Evolutionary conservation across 1,140 invertebrate genomes (phyloP).

Genomic region (Monochamus saltuarius): DNA sequence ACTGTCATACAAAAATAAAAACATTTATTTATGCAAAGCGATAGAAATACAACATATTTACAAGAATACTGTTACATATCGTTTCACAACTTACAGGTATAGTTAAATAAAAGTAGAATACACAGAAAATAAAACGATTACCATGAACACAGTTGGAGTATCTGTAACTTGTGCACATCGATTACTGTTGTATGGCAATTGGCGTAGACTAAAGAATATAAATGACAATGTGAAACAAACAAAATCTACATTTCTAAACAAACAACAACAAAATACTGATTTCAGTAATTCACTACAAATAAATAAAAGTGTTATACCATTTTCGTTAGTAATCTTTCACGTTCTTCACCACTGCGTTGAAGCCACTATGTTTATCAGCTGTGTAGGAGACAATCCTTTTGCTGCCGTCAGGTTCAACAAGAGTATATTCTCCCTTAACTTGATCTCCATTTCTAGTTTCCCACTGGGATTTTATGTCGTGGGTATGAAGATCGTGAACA

Average conservation of each 20-base stretch:
- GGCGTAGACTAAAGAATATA: conserved; percentile 8
- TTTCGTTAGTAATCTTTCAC: conserved; percentile 14
- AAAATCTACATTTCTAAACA: conserved; percentile 22
- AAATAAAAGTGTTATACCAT: conserved; percentile 1
- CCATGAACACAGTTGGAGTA: conserved; percentile 29
- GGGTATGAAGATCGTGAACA: conserved; percentile 38
- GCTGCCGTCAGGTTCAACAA: conserved; percentile 53
- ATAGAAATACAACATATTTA: conserved; percentile 19
- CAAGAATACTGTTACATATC: conserved; percentile 18
- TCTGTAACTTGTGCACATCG: conserved; percentile 16
- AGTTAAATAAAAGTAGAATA: conserved; percentile 22
- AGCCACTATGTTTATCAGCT: conserved; percentile 59
- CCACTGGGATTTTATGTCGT: conserved; percentile 41
- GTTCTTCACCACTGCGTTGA: conserved; percentile 61
- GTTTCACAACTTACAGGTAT: conserved; percentile 9
- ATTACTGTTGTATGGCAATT: conserved; percentile 17
- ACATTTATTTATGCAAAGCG: conserved; percentile 25
- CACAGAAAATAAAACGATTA: conserved; percentile 13
- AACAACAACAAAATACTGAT: conserved; percentile 9
- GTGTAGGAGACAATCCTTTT: conserved; percentile 53
- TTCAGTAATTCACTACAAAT: conserved; percentile 19
- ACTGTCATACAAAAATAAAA: conserved; percentile 7
- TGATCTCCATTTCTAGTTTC: conserved; percentile 44
- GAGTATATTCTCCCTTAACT: conserved; percentile 53
- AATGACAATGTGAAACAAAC: conserved; percentile 13